A percentile compares a stretch with the other conserved stretches of the same genome.
These are phyloP conservation scores for Phylloscopus collybita DNA, from an alignment of 2,797 vertebrate species.

Conservation along the genomic window DNA sequence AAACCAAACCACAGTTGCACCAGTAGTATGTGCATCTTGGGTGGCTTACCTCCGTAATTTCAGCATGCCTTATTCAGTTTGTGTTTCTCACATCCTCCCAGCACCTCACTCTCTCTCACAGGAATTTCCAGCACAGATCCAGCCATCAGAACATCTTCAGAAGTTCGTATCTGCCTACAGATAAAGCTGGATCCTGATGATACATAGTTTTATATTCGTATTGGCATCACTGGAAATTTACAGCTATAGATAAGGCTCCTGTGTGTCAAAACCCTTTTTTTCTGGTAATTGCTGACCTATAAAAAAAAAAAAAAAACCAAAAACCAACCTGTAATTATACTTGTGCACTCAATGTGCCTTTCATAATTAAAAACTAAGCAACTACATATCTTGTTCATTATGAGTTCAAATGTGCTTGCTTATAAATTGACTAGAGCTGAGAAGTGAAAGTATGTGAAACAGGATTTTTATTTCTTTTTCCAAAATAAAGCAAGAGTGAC, in stretches of 20 bases:
- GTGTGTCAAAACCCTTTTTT: background rate
- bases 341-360: background rate
- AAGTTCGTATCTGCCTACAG: background rate
- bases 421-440: constrained; percentile 25
- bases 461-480: background rate
- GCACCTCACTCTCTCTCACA: background rate
- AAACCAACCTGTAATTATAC: background rate
- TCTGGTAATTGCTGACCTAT: background rate
- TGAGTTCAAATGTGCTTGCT: constrained; percentile 14
- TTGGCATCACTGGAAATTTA: background rate
- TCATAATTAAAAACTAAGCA: constrained; percentile 52
- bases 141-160: background rate
- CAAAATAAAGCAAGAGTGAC: background rate
- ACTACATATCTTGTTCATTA: constrained; percentile 13
- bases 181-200: background rate
- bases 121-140: background rate
- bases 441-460: background rate
- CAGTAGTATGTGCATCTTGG: background rate
- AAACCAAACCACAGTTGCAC: accelerated
- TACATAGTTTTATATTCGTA: background rate
- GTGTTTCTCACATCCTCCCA: background rate
- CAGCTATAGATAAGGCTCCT: background rate
- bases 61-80: background rate
- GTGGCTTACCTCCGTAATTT: background rate
- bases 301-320: background rate